Conservation (phyloP, 2,113 vertebrate genomes). For the Megaceryle torquata region DNA sequence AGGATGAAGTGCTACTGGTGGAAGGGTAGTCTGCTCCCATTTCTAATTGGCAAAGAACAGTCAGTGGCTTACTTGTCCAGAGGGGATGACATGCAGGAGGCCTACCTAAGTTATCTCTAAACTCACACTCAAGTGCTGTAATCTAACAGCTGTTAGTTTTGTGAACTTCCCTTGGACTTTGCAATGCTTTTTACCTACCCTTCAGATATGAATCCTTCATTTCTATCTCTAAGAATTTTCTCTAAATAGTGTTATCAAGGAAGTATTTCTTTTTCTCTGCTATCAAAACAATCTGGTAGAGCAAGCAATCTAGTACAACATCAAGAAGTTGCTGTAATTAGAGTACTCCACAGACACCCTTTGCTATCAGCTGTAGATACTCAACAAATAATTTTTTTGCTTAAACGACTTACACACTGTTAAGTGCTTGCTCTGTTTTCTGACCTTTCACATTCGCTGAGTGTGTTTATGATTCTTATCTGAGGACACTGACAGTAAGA, state of each 20-base stretch:
- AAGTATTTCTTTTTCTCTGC: neutral
- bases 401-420: neutral
- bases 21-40: neutral
- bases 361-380: neutral
- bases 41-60: neutral
- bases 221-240: neutral
- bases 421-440: neutral
- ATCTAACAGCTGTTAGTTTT: neutral
- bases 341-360: neutral
- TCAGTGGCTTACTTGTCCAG: neutral
- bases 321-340: neutral
- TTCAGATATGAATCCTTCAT: neutral
- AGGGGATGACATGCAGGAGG: fast-evolving
- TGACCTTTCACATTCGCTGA: neutral
- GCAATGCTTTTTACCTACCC: neutral
- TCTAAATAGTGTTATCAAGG: neutral
- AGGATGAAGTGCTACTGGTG: neutral
- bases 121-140: neutral
- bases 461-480: neutral
- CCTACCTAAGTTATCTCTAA: neutral
- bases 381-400: neutral
- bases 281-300: neutral
- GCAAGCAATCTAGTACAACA: neutral
- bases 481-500: neutral
- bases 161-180: neutral